These are phyloP conservation scores for Streptopelia turtur DNA, from an alignment of 2,797 vertebrate genomes.

Conservation along the genomic window DNA sequence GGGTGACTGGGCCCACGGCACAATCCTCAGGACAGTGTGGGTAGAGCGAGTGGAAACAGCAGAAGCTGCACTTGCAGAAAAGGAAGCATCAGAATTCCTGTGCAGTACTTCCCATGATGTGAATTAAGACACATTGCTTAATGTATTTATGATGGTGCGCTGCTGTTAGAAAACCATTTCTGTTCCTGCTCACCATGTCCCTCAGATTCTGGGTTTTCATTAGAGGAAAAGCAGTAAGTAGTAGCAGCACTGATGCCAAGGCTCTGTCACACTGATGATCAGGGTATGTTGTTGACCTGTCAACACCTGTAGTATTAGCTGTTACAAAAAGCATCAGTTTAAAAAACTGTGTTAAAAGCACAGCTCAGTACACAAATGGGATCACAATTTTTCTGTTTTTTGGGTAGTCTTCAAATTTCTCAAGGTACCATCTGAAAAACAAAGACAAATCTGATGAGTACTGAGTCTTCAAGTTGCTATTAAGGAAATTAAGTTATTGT, in stretches of 20 bases:
- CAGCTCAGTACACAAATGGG: constrained; percentile 86
- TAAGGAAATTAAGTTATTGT: background rate
- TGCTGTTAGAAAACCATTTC: background rate
- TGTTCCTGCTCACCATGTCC: background rate
- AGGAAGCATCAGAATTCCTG: background rate
- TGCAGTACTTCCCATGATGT: background rate
- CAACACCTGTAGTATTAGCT: background rate
- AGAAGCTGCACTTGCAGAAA: background rate
- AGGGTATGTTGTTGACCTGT: background rate
- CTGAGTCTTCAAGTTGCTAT: background rate
- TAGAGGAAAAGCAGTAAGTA: background rate
- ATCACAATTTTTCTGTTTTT: constrained; percentile 89
- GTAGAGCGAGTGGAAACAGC: background rate
- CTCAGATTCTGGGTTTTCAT: background rate
- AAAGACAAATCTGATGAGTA: background rate
- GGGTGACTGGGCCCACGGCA: background rate
- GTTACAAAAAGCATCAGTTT: background rate
- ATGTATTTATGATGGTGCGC: background rate
- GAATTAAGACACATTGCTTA: background rate
- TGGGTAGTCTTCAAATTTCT: constrained; percentile 95
- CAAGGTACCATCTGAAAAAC: constrained; percentile 90
- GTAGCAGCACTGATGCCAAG: background rate
- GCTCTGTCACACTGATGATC: background rate
- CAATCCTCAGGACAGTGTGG: background rate
- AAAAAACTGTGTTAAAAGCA: background rate